Evolutionary conservation across 1,140 invertebrate species (phyloP).

Genomic region (Drosophila insularis): DNA sequence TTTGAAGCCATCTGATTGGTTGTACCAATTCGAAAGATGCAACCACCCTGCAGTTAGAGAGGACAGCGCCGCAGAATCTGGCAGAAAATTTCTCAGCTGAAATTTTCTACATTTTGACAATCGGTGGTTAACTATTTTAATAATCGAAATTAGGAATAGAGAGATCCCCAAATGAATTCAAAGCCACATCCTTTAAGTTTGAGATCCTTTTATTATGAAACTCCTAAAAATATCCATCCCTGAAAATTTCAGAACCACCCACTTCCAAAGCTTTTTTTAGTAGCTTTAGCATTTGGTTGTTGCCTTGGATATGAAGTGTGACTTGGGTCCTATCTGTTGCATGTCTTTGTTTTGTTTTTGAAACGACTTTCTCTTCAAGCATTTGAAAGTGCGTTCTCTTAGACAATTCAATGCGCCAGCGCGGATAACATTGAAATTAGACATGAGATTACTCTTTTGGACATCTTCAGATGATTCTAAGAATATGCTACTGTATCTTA

Average conservation of each 20-base stretch:
- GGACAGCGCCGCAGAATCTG: background rate
- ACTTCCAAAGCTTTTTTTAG: background rate
- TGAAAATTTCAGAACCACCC: too few relatives aligned
- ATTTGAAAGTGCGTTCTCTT: constrained; percentile 14
- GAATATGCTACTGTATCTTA: constrained; percentile 1
- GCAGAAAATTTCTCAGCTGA: too few relatives aligned
- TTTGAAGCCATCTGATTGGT: constrained; percentile 49
- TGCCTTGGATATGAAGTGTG: background rate
- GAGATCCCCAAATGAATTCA: too few relatives aligned
- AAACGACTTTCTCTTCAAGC: background rate
- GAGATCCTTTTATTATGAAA: too few relatives aligned
- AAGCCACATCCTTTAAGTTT: too few relatives aligned
- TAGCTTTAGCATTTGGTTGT: constrained; percentile 13
- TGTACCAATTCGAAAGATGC: constrained; percentile 11
- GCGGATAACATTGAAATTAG: constrained; percentile 39
- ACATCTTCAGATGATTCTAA: background rate
- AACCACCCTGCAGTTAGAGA: background rate
- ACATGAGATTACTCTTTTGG: background rate
- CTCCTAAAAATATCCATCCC: too few relatives aligned
- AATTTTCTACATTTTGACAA: too few relatives aligned
- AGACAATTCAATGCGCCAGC: background rate
- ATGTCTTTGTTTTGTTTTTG: constrained; percentile 54
- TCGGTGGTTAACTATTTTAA: too few relatives aligned
- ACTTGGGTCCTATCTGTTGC: constrained; percentile 37
- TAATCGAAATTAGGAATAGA: too few relatives aligned